phyloP scores from a whole-genome alignment of 53 echinoderm and acorn worm genomes.

The Astropecten irregularis region DNA sequence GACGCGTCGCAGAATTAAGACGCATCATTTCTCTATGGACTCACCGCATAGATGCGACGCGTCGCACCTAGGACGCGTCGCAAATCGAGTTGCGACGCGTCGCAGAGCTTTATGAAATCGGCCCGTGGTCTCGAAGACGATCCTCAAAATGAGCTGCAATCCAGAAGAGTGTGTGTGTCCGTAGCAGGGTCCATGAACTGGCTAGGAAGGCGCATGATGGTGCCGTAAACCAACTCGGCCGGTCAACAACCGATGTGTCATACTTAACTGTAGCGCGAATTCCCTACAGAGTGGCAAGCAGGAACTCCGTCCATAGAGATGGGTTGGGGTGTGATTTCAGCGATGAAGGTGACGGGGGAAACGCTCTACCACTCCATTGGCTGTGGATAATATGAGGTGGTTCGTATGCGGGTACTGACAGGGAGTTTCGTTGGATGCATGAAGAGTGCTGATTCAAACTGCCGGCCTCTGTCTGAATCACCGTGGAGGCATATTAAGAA shows the following conservation, averaged over 20 bases:
- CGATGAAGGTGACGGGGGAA: constrained; percentile 55
- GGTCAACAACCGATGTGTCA: constrained; percentile 41
- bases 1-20: no score
- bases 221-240: constrained; percentile 65
- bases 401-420: constrained; percentile 51
- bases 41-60: no score
- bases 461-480: constrained; percentile 66
- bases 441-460: constrained; percentile 65
- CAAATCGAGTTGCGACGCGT: no score
- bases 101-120: no score
- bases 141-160: constrained; percentile 35
- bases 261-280: constrained; percentile 40
- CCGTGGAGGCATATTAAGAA: no score
- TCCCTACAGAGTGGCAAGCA: constrained; percentile 41
- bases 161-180: neutral
- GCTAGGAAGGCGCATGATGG: constrained; percentile 51
- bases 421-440: constrained; percentile 9
- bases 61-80: no score
- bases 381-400: constrained; percentile 64
- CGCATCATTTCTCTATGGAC: no score
- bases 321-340: constrained; percentile 58
- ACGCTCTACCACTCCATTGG: constrained; percentile 59
- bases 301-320: constrained; percentile 25
- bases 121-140: constrained; percentile 32
- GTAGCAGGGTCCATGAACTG: constrained; percentile 22